phyloP scores from a whole-genome alignment of 2,113 vertebrate species.

The Microcebus jonahi region DNA sequence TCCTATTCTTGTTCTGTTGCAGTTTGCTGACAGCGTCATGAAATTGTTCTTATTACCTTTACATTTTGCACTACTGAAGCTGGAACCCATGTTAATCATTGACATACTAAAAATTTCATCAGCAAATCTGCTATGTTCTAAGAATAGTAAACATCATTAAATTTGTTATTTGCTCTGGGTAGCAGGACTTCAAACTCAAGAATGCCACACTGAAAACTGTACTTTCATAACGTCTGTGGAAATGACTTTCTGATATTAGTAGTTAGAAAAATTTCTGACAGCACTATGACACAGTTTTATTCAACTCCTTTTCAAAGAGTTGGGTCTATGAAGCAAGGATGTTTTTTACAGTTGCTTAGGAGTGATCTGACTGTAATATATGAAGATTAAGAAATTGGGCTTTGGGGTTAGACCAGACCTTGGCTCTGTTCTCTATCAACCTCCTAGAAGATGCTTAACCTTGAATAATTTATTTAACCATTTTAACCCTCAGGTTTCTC shows the following conservation, averaged over 20 bases:
- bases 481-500: constrained; percentile 51
- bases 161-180: background rate
- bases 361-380: background rate
- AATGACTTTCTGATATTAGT: background rate
- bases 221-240: background rate
- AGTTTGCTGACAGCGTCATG: background rate
- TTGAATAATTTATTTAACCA: constrained; percentile 68
- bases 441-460: constrained; percentile 58
- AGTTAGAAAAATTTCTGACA: background rate
- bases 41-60: background rate
- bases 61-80: background rate
- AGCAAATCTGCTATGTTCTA: background rate
- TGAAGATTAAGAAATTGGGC: background rate
- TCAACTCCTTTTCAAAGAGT: background rate
- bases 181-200: background rate
- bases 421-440: constrained; percentile 38
- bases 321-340: background rate
- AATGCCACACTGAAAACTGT: background rate
- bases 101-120: background rate
- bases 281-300: background rate
- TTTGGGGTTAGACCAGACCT: background rate
- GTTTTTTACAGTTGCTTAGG: constrained; percentile 12
- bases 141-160: constrained; percentile 29
- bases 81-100: background rate
- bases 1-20: background rate